Evolutionary conservation across 2,888 invertebrate genomes (phyloP), one percentile per base, ranked within the genome.

Genomic region (Alviniconcha strummeri): DNA sequence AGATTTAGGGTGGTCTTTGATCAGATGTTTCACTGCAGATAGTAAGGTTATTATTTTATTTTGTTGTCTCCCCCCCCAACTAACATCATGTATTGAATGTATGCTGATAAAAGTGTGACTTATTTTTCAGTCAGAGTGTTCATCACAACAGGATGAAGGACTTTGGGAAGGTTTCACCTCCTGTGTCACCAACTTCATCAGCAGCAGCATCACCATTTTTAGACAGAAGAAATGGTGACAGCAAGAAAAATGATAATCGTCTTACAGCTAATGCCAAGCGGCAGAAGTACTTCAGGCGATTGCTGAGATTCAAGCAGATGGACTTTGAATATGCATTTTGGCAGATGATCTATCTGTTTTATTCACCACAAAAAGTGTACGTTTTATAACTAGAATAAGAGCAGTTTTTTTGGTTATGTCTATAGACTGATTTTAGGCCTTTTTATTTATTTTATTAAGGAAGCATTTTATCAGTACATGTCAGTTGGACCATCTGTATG

Each of bases 261-360:
- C 89, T 91, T 13, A 96, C 97, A 84, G 98, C 98, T 4, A 96
- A 97, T 74, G 96, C 97, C 75, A 98, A 98, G 84, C 86, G 93
- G 86, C 89, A 91, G 72, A 93, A 93, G 86, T 93, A 98, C 94
- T 94, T 98, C 81, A 95, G 97, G 88, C 95, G 93, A 19, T 84
- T 93, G 54, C 89, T 93, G 85, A 97, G 97, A 94, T 98, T 98
- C 92, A 96, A 97, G 91, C 99, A 99, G 94, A 99, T 99, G 99
- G 99, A 99, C 94, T 99, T 99, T 94, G 98, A 99, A 93, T 99
- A 98, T 95, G 99, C 99, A 0, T 95, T 97, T n/a, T 99, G 99
- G 99, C 99, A 99, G 95, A 99, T 99, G 98, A 94, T 98, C 0
- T 98, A 98, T 93, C 95, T 99, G 86, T 97, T 99, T 92, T 95